Conservation (phyloP, 1,140 invertebrate species). For the Eumeta japonica region DNA sequence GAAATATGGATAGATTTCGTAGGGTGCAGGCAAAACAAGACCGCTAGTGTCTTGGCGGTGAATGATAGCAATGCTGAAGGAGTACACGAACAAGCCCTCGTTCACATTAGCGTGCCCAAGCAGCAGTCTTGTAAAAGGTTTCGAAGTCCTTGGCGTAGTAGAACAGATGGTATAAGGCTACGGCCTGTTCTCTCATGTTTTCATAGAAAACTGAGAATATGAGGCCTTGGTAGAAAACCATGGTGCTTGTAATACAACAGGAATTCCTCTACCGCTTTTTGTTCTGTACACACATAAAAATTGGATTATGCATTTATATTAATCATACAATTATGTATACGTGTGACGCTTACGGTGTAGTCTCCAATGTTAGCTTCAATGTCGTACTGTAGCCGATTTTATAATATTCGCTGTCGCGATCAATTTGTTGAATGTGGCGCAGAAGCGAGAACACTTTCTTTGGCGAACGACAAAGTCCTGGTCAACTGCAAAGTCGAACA, state of each 20-base stretch:
- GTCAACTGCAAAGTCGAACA: slow-evolving; percentile 31
- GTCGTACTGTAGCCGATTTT: slow-evolving; percentile 37
- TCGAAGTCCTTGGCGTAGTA: slow-evolving; percentile 65
- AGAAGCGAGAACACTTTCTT: slow-evolving; percentile 46
- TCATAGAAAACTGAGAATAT: slow-evolving; percentile 60
- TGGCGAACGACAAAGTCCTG: slow-evolving; percentile 52
- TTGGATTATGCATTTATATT: slow-evolving; percentile 6
- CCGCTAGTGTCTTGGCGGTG: slow-evolving; percentile 60
- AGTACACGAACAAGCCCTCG: slow-evolving; percentile 61
- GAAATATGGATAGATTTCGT: slow-evolving; percentile 64
- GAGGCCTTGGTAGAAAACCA: slow-evolving; percentile 46
- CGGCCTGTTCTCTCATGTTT: slow-evolving; percentile 55
- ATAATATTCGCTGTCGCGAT: slow-evolving; percentile 26
- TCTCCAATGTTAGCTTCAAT: slow-evolving; percentile 38
- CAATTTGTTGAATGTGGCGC: slow-evolving; percentile 43
- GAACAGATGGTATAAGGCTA: slow-evolving; percentile 59
- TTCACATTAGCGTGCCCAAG: slow-evolving; percentile 62
- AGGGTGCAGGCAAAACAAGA: slow-evolving; percentile 61
- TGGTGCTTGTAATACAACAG: slow-evolving; percentile 48
- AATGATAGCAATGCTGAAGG: slow-evolving; percentile 61
- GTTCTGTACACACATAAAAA: slow-evolving; percentile 33
- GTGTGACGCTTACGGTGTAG: slow-evolving; percentile 33
- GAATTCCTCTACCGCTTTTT: slow-evolving; percentile 58
- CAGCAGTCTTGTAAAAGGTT: slow-evolving; percentile 63
- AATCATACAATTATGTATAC: not conserved